Conservation (phyloP, 2,888 invertebrate genomes). For the Ophonus ardosiacus region DNA sequence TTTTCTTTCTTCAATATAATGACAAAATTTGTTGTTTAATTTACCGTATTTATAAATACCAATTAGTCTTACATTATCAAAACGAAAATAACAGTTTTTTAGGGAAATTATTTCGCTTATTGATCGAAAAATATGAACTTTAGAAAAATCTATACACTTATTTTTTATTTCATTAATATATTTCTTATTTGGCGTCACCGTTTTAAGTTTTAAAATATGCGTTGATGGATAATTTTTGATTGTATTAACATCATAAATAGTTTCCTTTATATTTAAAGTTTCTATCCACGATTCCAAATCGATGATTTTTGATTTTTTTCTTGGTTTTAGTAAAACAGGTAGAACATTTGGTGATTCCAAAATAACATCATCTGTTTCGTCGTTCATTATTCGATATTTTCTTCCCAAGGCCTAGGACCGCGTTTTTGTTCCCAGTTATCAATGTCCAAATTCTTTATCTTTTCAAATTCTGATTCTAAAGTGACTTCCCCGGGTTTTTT, state of each 20-base stretch:
- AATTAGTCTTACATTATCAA: conserved; percentile 20
- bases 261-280: neutral
- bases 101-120: conserved; percentile 23
- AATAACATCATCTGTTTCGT: conserved; percentile 57
- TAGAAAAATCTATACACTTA: conserved; percentile 32
- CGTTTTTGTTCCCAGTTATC: conserved; percentile 92
- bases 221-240: neutral
- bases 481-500: conserved; percentile 84
- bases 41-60: conserved; percentile 43
- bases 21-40: conserved; percentile 10
- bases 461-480: conserved; percentile 86
- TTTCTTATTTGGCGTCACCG: neutral
- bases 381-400: conserved; percentile 69
- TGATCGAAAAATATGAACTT: conserved; percentile 24
- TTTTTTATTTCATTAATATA: conserved; percentile 49
- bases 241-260: conserved; percentile 1
- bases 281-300: neutral
- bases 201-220: neutral
- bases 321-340: neutral
- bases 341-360: conserved; percentile 58
- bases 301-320: neutral
- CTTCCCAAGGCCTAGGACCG: conserved; percentile 93
- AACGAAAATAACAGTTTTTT: neutral
- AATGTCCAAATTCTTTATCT: conserved; percentile 84
- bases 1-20: conserved; percentile 39